Conservation (phyloP, 1,140 invertebrate genomes). For the Cyrtorhinus lividipennis region DNA sequence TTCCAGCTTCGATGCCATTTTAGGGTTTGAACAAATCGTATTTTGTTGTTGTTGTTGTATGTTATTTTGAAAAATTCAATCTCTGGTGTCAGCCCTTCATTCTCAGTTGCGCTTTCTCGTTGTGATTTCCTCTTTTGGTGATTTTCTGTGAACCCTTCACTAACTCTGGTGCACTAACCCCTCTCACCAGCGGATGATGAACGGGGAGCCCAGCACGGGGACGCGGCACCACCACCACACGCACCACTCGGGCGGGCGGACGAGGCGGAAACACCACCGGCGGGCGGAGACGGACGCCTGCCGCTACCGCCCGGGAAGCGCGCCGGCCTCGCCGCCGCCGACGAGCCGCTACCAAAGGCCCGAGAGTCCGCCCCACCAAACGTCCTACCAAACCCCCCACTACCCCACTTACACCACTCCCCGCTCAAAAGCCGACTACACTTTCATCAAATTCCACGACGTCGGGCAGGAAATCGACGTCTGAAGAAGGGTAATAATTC, state of each 20-base stretch:
- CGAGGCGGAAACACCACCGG: conserved; percentile 5
- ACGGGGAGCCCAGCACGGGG: conserved; percentile 10
- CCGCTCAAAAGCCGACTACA: conserved; percentile 45
- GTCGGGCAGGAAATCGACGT: conserved; percentile 60
- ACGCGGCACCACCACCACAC: conserved; percentile 10
- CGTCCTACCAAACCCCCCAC: conserved; percentile 20
- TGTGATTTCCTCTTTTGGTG: too few species aligned
- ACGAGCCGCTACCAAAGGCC: neutral
- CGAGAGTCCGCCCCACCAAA: conserved; percentile 3
- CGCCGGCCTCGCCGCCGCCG: neutral
- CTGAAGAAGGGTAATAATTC: conserved; percentile 30
- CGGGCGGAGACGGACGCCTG: neutral
- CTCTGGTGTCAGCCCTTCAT: too few species aligned
- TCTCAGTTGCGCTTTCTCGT: too few species aligned
- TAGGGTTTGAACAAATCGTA: too few species aligned
- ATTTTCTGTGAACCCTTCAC: too few species aligned
- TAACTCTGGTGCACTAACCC: conserved; percentile 6
- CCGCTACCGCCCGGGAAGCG: neutral
- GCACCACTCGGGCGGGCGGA: neutral
- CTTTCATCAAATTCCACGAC: conserved; percentile 62
- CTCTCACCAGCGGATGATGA: conserved; percentile 1
- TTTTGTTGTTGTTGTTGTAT: too few species aligned
- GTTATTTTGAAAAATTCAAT: too few species aligned
- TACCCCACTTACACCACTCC: conserved; percentile 26
- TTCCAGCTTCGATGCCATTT: too few species aligned